phyloP scores from a whole-genome alignment of 2,113 vertebrate genomes.

The Scophthalmus maximus region DNA sequence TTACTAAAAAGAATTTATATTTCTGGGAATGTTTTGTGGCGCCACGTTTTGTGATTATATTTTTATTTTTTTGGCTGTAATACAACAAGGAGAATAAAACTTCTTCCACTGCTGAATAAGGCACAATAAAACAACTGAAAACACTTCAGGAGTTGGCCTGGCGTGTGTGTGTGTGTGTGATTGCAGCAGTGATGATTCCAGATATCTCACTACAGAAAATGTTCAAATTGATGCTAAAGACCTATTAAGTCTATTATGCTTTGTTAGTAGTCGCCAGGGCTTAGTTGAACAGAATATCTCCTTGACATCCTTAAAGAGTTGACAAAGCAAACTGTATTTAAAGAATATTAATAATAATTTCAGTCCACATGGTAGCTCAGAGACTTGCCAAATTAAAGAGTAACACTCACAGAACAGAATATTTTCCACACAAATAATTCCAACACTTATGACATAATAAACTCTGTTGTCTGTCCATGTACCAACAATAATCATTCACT shows the following conservation, averaged over 20 bases:
- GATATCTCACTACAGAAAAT: background rate
- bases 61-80: background rate
- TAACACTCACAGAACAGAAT: no score
- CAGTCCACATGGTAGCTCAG: no score
- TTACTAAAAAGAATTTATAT: constrained; percentile 7
- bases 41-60: background rate
- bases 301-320: background rate
- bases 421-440: background rate
- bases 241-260: background rate
- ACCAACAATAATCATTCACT: background rate
- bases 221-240: background rate
- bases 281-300: background rate
- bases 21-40: constrained; percentile 2
- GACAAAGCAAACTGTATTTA: no score
- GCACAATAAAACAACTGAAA: constrained; percentile 48
- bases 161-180: constrained; percentile 18
- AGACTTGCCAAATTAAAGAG: no score
- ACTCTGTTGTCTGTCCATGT: background rate
- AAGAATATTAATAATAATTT: no score
- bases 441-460: background rate
- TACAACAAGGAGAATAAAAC: background rate
- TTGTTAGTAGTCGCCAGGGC: background rate
- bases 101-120: constrained; percentile 40
- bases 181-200: background rate
- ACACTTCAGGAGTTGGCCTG: background rate